Evolutionary conservation across 1,140 invertebrate species (phyloP).

Genomic region (Platorchestia sp.): DNA sequence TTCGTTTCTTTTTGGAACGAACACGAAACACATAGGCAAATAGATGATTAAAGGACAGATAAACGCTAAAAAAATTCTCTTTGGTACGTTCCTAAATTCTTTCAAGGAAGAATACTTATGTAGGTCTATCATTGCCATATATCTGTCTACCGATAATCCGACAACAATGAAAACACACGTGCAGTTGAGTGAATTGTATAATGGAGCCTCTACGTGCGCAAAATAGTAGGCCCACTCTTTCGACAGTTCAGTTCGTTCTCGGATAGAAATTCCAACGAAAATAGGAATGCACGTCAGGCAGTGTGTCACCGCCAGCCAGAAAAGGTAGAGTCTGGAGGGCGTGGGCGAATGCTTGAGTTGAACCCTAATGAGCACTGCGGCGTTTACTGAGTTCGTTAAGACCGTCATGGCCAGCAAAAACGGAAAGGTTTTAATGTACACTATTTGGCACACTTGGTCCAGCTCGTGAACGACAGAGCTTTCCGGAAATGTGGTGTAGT

Average conservation of each 20-base stretch:
- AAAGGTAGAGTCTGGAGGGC: constrained; percentile 50
- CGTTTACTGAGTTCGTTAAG: constrained; percentile 55
- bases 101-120: constrained; percentile 53
- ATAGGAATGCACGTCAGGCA: constrained; percentile 49
- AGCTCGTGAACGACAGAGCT: not conserved
- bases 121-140: constrained; percentile 43
- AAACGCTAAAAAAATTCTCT: constrained; percentile 54
- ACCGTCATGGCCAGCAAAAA: constrained; percentile 40
- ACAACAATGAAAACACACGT: constrained; percentile 60
- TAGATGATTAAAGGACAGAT: constrained; percentile 56
- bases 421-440: constrained; percentile 46
- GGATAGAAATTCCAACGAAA: not conserved
- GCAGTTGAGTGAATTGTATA: constrained; percentile 62
- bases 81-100: not conserved
- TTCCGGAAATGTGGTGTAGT: not conserved
- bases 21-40: constrained; percentile 57
- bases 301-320: constrained; percentile 58
- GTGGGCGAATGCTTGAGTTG: constrained; percentile 47
- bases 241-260: not conserved
- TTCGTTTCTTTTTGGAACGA: constrained; percentile 26
- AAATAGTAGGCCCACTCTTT: constrained; percentile 58
- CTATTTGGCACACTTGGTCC: constrained; percentile 42
- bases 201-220: constrained; percentile 57
- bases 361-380: constrained; percentile 30
- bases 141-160: constrained; percentile 57